Evolutionary conservation across 2,113 vertebrate genomes (phyloP).

Genomic region (Chlorodrepanis virens): DNA sequence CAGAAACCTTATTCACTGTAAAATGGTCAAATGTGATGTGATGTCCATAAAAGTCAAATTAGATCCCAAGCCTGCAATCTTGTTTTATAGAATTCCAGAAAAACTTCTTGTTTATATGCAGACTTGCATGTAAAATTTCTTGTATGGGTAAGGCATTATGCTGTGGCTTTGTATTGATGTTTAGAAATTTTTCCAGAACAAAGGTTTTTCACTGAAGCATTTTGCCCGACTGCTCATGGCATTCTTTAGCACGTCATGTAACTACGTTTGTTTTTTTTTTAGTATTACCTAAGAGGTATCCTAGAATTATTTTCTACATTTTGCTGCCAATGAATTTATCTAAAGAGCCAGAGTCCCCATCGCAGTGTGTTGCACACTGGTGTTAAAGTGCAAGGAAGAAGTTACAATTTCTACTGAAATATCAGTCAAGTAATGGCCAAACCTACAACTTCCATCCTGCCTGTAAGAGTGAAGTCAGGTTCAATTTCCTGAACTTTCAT

Average conservation of each 20-base stretch:
- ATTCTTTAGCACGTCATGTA: not conserved
- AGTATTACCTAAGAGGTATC: not conserved
- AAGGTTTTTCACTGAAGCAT: not conserved
- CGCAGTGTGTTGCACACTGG: not conserved
- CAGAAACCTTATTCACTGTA: not conserved
- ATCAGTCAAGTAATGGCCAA: not conserved
- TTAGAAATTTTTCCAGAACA: not conserved
- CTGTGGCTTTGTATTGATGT: not conserved
- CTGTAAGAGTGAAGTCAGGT: not conserved
- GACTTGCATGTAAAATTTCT: not conserved
- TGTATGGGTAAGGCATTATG: not conserved
- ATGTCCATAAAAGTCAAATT: not conserved
- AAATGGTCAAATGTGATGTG: not conserved
- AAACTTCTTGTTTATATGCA: not conserved
- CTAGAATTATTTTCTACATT: not conserved
- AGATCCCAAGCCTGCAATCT: not conserved
- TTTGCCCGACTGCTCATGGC: not conserved
- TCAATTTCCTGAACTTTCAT: not conserved
- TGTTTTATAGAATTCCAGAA: not conserved
- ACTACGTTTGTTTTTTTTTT: not conserved
- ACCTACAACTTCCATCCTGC: not conserved
- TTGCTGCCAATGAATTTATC: not conserved
- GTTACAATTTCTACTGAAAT: not conserved
- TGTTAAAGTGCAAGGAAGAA: not conserved
- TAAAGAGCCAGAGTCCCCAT: not conserved